Base-by-base conservation (phyloP, 2,113 vertebrate species). In the Prietella phreatophila region DNA sequence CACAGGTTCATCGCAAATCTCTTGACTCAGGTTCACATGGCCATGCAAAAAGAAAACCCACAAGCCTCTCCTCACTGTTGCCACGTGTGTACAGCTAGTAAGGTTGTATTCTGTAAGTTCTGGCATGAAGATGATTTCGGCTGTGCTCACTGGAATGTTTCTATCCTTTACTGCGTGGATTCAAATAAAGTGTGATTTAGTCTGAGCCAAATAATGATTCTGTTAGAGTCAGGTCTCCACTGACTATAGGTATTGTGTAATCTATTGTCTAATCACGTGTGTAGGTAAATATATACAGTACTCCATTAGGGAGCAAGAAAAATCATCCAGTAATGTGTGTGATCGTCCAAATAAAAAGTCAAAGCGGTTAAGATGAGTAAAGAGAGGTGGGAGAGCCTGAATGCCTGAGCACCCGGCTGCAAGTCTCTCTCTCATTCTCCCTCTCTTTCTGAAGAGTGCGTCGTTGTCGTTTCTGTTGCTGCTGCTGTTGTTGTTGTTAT, bases 361-460 rank as follows among this genome's bases (percentile, higher is more conserved):
- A 20, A 22, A 79, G 17, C 22, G 27, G 42, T 33, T 60, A 15
- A 7, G 81, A 73, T 67, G n/a, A 76, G 80, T 85, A 17, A n/a
- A 61, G 25, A 81, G 71, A 88, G 42, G 19, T 30, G 25, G 76
- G 60, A 86, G 56, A 78, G 58, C 56, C 78, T 82, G 20, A 81
- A 76, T 53, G n/a, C 75, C 42, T 22, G 53, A 76, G 81, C 81
- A 83, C 58, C 69, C 36, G 22, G 86, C 50, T 63, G 73, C 60
- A 67, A 56, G 80, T 90, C 56, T 82, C 22, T 88, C 47, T 75
- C 73, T 88, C 22, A 15, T 67, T 81, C 60, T 81, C 85, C 47
- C 60, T 80, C 42, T 58, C 58, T 60, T 53, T 56, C 14, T 67
- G 47, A 55, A 53, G 20, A 60, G 60, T 80, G 61, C 30, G 27